A percentile compares a stretch with the other conserved stretches of the same genome.
Evolutionary conservation across 2,113 vertebrate species (phyloP).

Genomic region (Callocephalon fimbriatum): DNA sequence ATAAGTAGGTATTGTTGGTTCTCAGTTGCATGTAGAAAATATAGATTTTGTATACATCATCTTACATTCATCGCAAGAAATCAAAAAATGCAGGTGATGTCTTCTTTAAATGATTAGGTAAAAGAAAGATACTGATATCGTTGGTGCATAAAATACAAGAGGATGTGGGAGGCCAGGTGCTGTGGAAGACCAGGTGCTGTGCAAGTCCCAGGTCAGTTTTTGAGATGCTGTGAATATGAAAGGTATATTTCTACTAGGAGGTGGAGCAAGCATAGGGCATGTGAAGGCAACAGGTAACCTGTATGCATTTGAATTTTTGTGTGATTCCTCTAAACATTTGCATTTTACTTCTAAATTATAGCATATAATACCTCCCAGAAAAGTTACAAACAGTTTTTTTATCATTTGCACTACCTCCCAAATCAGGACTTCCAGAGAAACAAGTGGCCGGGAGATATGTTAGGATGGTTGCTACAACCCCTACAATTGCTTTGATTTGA

Average conservation of each 20-base stretch:
- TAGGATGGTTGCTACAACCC: rapidly evolving
- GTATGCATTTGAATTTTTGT: not conserved
- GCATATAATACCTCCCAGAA: not conserved
- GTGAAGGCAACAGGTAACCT: not conserved
- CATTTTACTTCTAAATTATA: not conserved
- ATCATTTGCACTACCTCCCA: not conserved
- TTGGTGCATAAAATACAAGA: not conserved
- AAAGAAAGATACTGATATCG: not conserved
- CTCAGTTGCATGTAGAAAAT: not conserved
- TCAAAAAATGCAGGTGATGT: not conserved
- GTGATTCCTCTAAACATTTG: not conserved
- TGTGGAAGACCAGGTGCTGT: no score
- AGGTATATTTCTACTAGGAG: not conserved
- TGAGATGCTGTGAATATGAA: not conserved
- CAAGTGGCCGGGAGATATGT: not conserved
- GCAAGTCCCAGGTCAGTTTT: not conserved
- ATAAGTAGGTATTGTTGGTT: not conserved
- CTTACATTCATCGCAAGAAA: not conserved
- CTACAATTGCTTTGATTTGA: no score
- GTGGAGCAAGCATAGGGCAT: not conserved
- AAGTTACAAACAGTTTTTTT: not conserved
- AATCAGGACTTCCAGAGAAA: not conserved
- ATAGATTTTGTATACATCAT: not conserved
- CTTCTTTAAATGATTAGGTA: not conserved
- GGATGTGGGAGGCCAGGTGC: not conserved